These are phyloP conservation scores for Sandelia bainsii DNA, from an alignment of 2,797 vertebrate genomes.

Conservation along the genomic window DNA sequence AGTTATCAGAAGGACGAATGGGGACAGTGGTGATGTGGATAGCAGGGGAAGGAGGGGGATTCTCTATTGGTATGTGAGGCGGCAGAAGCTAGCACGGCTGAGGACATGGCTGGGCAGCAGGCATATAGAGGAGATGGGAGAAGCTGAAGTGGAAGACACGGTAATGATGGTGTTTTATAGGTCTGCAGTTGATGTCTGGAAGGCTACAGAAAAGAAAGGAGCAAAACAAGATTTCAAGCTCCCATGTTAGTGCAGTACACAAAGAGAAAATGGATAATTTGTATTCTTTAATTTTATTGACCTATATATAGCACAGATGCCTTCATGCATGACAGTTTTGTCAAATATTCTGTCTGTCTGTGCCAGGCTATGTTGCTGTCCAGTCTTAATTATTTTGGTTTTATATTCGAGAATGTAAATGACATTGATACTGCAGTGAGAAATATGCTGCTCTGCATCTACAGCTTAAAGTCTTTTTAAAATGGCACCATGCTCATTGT, in stretches of 20 bases:
- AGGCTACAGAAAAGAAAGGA: constrained; percentile 15
- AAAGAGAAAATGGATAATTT: constrained; percentile 12
- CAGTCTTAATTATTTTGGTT: constrained; percentile 27
- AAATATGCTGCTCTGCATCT: constrained; percentile 18
- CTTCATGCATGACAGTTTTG: constrained; percentile 20
- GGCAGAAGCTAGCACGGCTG: constrained; percentile 56
- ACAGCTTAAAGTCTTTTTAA: neutral
- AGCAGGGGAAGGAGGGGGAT: constrained; percentile 24
- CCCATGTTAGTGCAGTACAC: constrained; percentile 3
- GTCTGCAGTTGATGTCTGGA: constrained; percentile 35
- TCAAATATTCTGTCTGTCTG: neutral
- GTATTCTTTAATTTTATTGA: constrained; percentile 26
- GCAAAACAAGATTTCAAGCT: neutral
- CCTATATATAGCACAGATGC: constrained; percentile 23
- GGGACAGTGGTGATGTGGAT: constrained; percentile 15
- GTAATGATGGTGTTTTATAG: constrained; percentile 9
- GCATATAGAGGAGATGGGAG: constrained; percentile 23
- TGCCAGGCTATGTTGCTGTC: constrained; percentile 17
- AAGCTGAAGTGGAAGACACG: constrained; percentile 30
- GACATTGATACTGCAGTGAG: constrained; percentile 18
- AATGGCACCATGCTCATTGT: constrained; percentile 34
- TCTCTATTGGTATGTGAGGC: constrained; percentile 76
- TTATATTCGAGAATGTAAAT: neutral
- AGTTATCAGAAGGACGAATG: constrained; percentile 56
- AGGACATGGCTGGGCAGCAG: constrained; percentile 63